Percentiles rank a stretch among this genome's conserved stretches.
Conservation (phyloP, 2,888 invertebrate species). For the Eupeodes luniger region DNA sequence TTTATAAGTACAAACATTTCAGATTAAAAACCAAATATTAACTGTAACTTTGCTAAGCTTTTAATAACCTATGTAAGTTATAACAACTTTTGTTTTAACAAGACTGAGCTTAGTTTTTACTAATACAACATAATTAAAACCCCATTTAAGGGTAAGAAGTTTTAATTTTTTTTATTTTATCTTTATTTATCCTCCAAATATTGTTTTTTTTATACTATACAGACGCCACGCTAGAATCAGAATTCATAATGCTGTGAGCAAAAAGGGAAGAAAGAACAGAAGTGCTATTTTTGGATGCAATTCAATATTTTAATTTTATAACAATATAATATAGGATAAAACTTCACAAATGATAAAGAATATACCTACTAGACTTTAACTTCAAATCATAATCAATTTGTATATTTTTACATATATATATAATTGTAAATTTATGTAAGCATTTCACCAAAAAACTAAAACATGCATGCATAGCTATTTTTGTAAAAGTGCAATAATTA, state of each 20-base stretch:
- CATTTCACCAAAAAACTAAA: constrained; percentile 10
- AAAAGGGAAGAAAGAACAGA: constrained; percentile 44
- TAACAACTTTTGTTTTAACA: constrained; percentile 69
- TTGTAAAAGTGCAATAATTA: background rate
- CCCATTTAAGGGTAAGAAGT: constrained; percentile 2
- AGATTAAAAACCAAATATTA: no score
- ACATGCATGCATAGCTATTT: constrained; percentile 10
- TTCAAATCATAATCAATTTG: background rate
- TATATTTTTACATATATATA: background rate
- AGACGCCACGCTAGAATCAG: constrained; percentile 66
- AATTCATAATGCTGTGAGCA: constrained; percentile 46
- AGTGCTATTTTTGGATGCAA: constrained; percentile 65
- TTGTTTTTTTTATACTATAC: constrained; percentile 54
- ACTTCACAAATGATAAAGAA: background rate
- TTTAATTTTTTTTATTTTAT: constrained; percentile 11
- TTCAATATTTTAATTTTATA: background rate
- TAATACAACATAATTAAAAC: constrained; percentile 50
- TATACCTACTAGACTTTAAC: background rate
- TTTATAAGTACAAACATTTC: background rate
- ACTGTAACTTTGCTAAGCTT: constrained; percentile 11
- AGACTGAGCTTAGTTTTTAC: constrained; percentile 70
- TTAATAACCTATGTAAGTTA: constrained; percentile 36
- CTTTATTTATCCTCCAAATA: background rate
- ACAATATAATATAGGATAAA: background rate
- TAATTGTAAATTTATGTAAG: background rate